Percentiles rank a stretch among this genome's conserved stretches.
Conservation (phyloP, 2,797 vertebrate genomes). For the Anas acuta region DNA sequence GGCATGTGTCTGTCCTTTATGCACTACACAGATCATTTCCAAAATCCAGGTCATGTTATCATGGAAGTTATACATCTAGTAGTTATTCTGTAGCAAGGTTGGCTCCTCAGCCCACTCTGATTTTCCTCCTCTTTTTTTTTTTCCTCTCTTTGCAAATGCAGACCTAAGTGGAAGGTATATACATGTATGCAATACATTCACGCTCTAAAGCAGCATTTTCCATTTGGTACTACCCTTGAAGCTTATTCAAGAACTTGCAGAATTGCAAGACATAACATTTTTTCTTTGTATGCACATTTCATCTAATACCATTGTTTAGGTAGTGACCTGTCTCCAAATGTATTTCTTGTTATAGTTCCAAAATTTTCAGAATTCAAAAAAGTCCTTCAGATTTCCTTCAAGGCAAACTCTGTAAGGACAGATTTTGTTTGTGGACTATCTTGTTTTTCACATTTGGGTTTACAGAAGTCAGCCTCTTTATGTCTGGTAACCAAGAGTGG, state of each 20-base stretch:
- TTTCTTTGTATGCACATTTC: neutral
- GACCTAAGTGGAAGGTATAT: neutral
- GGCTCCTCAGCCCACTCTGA: neutral
- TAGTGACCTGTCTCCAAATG: neutral
- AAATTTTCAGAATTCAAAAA: neutral
- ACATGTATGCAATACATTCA: neutral
- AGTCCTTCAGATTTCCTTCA: neutral
- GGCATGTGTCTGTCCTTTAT: constrained; percentile 38
- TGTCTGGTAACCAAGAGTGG: neutral
- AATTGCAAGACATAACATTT: neutral
- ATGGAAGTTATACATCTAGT: neutral
- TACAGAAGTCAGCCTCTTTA: neutral
- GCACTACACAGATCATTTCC: neutral
- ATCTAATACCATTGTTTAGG: neutral
- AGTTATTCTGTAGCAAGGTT: neutral
- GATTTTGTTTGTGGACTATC: neutral
- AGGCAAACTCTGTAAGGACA: neutral
- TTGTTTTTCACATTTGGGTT: neutral
- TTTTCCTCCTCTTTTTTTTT: neutral
- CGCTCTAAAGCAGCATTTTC: neutral
- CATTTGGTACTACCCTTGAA: neutral
- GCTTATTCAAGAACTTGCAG: neutral
- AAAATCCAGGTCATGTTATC: constrained; percentile 54
- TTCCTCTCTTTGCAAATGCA: neutral
- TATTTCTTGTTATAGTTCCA: neutral